These are phyloP conservation scores for Upupa epops DNA, from an alignment of 2,113 vertebrate species.

Conservation along the genomic window DNA sequence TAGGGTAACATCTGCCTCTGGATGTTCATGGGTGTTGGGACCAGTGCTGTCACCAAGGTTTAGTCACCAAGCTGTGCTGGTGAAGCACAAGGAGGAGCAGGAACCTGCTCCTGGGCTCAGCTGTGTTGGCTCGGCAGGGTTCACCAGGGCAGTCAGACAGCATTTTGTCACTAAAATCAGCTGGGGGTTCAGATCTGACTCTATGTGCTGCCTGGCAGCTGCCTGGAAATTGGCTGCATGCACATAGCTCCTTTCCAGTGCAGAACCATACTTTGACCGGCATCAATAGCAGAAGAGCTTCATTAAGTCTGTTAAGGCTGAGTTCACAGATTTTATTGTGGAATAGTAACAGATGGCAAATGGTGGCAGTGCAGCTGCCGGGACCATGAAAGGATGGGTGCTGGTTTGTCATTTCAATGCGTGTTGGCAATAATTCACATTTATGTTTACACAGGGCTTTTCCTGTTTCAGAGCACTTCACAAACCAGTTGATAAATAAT, in stretches of 20 bases:
- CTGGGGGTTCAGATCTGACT: not conserved
- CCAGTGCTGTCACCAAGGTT: not conserved
- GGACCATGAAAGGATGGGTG: not conserved
- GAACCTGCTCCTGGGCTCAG: not conserved
- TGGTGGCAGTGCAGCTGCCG: not conserved
- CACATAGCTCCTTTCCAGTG: not conserved
- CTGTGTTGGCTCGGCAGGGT: not conserved
- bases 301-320: slow-evolving; percentile 1
- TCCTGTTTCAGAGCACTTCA: not conserved
- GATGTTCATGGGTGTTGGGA: not conserved
- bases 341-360: slow-evolving; percentile 38
- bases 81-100: not conserved
- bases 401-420: not conserved
- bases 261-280: not conserved
- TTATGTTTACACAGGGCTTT: not conserved
- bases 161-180: not conserved
- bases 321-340: slow-evolving; percentile 17
- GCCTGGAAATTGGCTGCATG: not conserved
- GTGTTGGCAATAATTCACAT: not conserved
- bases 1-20: not conserved
- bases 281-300: not conserved
- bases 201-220: not conserved
- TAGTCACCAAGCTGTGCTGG: not conserved
- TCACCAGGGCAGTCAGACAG: not conserved
- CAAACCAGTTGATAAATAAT: not conserved